Base-by-base conservation (phyloP, 2,888 invertebrate genomes). In the Eupithecia subumbrata region DNA sequence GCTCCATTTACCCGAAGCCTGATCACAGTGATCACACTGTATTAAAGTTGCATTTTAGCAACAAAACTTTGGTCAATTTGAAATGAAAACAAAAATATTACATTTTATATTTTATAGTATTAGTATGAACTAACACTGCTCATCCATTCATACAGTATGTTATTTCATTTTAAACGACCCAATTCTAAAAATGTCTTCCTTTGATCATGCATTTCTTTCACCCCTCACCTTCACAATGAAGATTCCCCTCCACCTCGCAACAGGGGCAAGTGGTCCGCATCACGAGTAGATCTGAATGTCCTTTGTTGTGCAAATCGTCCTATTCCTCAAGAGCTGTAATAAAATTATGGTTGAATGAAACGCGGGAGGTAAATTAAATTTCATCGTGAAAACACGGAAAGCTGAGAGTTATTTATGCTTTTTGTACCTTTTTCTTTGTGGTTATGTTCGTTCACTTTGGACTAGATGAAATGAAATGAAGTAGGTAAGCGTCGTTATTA, bases 231-330 rank as follows among this genome's bases (percentile, higher is more conserved):
- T 68, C 25, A 43, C 40, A 37, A 64, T 18, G 22, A 25, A 25
- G 66, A 67, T 34, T 64, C 34, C 34, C 68, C 48, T 70, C 75
- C 16, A 37, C n/a, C 45, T 70, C 71, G 70, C 75, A 75, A 78
- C 81, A 78, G 78, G 77, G 80, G 80, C 81, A 80, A 81, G 80
- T 73, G 77, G 81, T 78, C 78, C 77, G 80, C 81, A 82, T 85
- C 83, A 40, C n/a, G 66, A 82, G 80, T 78, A 78, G 82, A 82
- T 73, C 66, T 74, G 72, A 75, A 80, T 81, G 80, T 68, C 69
- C 69, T 78, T 80, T 81, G 80, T 81, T 76, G 78, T 79, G 78
- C 69, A 78, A 77, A 80, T 78, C 76, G 68, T 75, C 78, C 76
- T 73, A 73, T 56, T 40, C 48, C 63, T 52, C 66, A 52, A 72